Conservation (phyloP, 1,140 invertebrate genomes). For the Microplitis mediator region DNA sequence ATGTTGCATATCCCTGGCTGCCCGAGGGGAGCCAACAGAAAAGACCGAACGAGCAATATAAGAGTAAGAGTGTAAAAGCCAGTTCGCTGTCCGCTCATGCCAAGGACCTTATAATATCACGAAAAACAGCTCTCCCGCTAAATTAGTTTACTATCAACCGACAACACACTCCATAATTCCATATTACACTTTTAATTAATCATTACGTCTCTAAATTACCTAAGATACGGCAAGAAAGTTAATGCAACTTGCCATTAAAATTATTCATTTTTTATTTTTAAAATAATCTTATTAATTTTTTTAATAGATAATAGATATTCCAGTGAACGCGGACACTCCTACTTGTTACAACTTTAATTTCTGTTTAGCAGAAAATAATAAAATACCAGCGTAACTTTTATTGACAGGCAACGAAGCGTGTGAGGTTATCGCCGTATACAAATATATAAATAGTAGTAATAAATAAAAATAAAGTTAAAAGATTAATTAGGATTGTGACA, state of each 20-base stretch:
- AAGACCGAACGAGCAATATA: background rate
- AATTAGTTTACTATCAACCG: background rate
- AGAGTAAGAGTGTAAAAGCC: background rate
- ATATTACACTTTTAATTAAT: slow-evolving; percentile 1
- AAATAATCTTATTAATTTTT: too few species aligned
- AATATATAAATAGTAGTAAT: background rate
- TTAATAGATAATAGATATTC: too few species aligned
- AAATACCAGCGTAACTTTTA: too few species aligned
- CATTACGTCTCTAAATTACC: background rate
- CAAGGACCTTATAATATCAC: background rate
- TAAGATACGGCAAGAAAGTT: background rate
- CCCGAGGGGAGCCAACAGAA: slow-evolving; percentile 21
- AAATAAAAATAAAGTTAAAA: background rate
- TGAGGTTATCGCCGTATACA: too few species aligned
- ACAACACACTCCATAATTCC: background rate
- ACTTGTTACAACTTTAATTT: too few species aligned
- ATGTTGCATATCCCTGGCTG: slow-evolving; percentile 34
- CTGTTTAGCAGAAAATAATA: too few species aligned
- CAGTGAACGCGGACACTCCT: too few species aligned
- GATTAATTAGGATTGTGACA: background rate
- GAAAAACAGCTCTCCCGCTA: background rate
- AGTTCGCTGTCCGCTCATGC: background rate
- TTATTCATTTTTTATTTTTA: background rate
- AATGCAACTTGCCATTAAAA: background rate
- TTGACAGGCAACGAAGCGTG: too few species aligned